phyloP scores from a whole-genome alignment of 2,888 invertebrate genomes.

The Sericinus montela region DNA sequence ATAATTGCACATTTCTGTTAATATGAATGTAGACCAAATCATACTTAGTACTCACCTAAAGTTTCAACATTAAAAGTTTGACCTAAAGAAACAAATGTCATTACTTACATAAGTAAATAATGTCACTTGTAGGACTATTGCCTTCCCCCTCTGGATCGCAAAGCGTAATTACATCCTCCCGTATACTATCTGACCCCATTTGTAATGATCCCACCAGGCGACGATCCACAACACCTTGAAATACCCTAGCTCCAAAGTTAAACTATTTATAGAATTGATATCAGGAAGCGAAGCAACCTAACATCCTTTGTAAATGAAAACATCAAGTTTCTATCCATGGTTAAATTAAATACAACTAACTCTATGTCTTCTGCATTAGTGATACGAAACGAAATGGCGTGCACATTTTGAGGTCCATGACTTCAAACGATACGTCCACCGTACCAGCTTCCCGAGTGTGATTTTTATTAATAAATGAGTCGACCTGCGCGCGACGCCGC shows the following conservation, averaged over 20 bases:
- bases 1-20: too few species aligned
- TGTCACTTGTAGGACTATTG: too few species aligned
- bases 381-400: slow-evolving; percentile 3
- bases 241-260: slow-evolving; percentile 10
- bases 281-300: slow-evolving; percentile 16
- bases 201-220: background rate
- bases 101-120: too few species aligned
- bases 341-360: background rate
- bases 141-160: too few species aligned
- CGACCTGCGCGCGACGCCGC: slow-evolving; percentile 51
- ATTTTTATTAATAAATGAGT: slow-evolving; percentile 70
- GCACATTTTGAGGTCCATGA: background rate
- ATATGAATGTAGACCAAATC: too few species aligned
- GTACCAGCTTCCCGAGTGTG: slow-evolving; percentile 41
- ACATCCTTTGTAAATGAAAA: slow-evolving; percentile 12
- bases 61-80: too few species aligned
- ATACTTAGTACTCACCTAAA: too few species aligned
- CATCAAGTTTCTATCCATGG: slow-evolving; percentile 4
- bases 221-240: slow-evolving; percentile 12
- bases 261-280: slow-evolving; percentile 17
- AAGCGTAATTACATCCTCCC: too few species aligned
- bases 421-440: slow-evolving; percentile 5
- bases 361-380: background rate
- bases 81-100: too few species aligned
- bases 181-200: slow-evolving; percentile 1